Evolutionary conservation across 2,797 vertebrate species (phyloP).

Genomic region (Podargus strigoides): DNA sequence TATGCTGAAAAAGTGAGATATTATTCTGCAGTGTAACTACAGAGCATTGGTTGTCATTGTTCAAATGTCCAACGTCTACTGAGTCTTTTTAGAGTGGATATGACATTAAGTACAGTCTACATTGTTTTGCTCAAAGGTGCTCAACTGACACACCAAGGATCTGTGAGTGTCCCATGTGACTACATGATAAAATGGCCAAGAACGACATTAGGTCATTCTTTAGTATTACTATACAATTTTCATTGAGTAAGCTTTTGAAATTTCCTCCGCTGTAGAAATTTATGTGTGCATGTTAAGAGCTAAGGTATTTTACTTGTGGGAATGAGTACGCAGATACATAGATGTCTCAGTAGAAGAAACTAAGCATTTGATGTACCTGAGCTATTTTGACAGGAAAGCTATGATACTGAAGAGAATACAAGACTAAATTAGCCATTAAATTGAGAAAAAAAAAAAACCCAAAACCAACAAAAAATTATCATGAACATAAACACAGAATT

Average conservation of each 20-base stretch:
- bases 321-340: not conserved
- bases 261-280: not conserved
- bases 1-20: not conserved
- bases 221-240: not conserved
- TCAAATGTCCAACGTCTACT: not conserved
- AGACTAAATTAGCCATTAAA: not conserved
- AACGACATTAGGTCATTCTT: not conserved
- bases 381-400: not conserved
- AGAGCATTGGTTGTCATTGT: not conserved
- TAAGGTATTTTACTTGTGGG: not conserved
- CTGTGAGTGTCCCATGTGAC: not conserved
- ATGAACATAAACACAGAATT: not conserved
- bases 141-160: not conserved
- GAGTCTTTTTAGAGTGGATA: not conserved
- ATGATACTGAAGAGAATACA: not conserved
- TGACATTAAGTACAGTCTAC: not conserved
- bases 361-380: not conserved
- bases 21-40: not conserved
- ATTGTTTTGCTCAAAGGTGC: not conserved
- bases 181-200: not conserved
- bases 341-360: not conserved
- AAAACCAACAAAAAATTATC: not conserved
- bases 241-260: not conserved
- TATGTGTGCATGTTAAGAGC: not conserved
- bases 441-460: not conserved